Base-by-base conservation (phyloP, 2,113 vertebrate species). In the Tor tambroides region DNA sequence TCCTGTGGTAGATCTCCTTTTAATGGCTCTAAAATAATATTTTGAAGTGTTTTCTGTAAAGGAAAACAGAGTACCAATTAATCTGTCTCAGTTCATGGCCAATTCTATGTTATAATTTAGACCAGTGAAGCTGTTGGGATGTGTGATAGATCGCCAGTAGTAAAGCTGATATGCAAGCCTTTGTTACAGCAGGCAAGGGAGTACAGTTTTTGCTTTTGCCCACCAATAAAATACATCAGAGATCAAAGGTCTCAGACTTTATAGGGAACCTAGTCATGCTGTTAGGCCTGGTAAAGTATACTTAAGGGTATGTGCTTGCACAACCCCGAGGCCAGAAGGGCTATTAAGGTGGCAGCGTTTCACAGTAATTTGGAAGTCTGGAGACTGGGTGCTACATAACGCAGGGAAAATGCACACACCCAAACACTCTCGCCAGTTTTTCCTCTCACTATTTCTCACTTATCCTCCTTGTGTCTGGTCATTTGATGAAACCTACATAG, bases 1-100 rank as follows among this genome's bases (percentile, higher is more conserved):
- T 28, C 69, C 17, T 76, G 23, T 83, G n/a, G 4, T 19, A 71
- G 67, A 74, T 72, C 28, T 46, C 15, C 6, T 23, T 87, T 85
- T 81, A 84, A 81, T 54, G 75, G 19, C 75, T 74, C 74, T 43
- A 41, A 85, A 87, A 90, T 89, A 84, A 89, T 85, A 65, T 86
- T 88, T 86, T 43, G 72, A 86, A 89, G 85, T 86, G 80, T 85
- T 86, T 87, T 71, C 71, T 78, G 63, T 87, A 88, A 91, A 88
- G 84, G 63, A 88, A 77, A 87, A 87, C 80, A 69, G 72, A 63
- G 49, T n/a, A 11, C 77, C 28, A 49, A 84, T 90, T 84, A 87
- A 91, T 87, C 85, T 84, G 85, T 85, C 88, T 79, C 14, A 51
- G 85, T 86, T 82, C 46, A 79, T 84, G 77, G 80, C 76, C 71